phyloP scores from a whole-genome alignment of 1,140 invertebrate genomes.

The Carposina sasakii region DNA sequence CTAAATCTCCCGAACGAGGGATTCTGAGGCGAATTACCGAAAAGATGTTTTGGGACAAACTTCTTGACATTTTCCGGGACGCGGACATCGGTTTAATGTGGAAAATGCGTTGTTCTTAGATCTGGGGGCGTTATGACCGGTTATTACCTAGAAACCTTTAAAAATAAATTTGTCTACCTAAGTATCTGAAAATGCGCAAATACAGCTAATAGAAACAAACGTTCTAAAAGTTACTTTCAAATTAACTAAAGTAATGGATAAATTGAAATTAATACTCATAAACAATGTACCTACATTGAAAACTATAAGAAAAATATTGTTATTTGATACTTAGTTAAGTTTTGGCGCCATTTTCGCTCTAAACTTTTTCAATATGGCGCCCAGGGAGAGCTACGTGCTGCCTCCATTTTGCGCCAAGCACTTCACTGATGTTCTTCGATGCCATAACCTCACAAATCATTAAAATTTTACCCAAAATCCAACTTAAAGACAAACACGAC shows the following conservation, averaged over 20 bases:
- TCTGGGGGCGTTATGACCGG: too few species aligned
- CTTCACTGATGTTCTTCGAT: slow-evolving; percentile 70
- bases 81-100: slow-evolving; percentile 10
- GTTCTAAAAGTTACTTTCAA: too few species aligned
- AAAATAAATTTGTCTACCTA: too few species aligned
- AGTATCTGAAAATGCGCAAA: too few species aligned
- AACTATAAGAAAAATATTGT: too few species aligned
- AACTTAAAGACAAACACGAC: slow-evolving; percentile 22
- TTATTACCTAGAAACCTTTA: too few species aligned
- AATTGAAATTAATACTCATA: too few species aligned
- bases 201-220: too few species aligned
- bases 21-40: slow-evolving; percentile 52
- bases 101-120: slow-evolving; percentile 10
- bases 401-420: slow-evolving; percentile 71
- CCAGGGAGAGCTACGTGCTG: slow-evolving; percentile 59
- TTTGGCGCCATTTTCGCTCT: slow-evolving; percentile 61
- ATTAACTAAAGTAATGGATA: too few species aligned
- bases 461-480: slow-evolving; percentile 42
- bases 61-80: slow-evolving; percentile 22
- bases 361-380: slow-evolving; percentile 71
- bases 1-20: slow-evolving; percentile 52
- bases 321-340: not conserved
- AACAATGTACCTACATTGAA: too few species aligned
- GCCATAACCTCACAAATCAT: slow-evolving; percentile 74
- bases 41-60: slow-evolving; percentile 41